phyloP scores from a whole-genome alignment of 1,140 invertebrate species.

The Thaumatotibia leucotreta region DNA sequence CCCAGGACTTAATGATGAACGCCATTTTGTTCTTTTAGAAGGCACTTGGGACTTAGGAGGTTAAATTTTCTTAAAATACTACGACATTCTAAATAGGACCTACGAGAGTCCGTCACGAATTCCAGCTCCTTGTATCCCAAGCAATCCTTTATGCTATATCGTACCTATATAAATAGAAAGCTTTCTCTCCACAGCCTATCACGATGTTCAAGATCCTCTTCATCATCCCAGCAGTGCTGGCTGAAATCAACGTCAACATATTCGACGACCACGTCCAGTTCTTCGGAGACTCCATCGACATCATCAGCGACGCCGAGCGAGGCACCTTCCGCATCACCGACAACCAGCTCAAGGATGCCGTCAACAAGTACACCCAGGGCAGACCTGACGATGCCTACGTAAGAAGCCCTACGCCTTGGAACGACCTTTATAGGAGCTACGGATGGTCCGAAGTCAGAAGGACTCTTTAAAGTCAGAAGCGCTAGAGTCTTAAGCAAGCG shows the following conservation, averaged over 20 bases:
- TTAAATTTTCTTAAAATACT: no score
- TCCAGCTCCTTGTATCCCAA: no score
- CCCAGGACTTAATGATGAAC: no score
- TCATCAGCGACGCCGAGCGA: slow-evolving; percentile 30
- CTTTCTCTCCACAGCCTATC: slow-evolving; percentile 22
- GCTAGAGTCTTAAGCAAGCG: slow-evolving; percentile 22
- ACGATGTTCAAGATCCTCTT: slow-evolving; percentile 29
- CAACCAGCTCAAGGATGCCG: slow-evolving; percentile 24
- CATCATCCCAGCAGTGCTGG: slow-evolving; percentile 26
- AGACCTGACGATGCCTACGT: slow-evolving; percentile 34
- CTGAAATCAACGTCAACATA: slow-evolving; percentile 30
- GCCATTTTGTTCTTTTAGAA: no score
- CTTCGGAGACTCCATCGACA: slow-evolving; percentile 16
- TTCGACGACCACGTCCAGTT: slow-evolving; percentile 22
- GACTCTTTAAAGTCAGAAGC: slow-evolving; percentile 22
- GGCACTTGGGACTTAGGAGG: no score
- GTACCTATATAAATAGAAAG: no score
- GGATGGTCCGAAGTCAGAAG: slow-evolving; percentile 33
- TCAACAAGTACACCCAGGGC: slow-evolving; percentile 21
- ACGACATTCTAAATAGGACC: no score
- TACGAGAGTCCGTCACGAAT: no score
- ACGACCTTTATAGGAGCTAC: slow-evolving; percentile 32
- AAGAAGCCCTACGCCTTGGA: slow-evolving; percentile 40
- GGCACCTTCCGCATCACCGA: slow-evolving; percentile 28
- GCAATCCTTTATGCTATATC: no score